Evolutionary conservation across 2,888 invertebrate species (phyloP).

Genomic region (Diaprepes abbreviatus): DNA sequence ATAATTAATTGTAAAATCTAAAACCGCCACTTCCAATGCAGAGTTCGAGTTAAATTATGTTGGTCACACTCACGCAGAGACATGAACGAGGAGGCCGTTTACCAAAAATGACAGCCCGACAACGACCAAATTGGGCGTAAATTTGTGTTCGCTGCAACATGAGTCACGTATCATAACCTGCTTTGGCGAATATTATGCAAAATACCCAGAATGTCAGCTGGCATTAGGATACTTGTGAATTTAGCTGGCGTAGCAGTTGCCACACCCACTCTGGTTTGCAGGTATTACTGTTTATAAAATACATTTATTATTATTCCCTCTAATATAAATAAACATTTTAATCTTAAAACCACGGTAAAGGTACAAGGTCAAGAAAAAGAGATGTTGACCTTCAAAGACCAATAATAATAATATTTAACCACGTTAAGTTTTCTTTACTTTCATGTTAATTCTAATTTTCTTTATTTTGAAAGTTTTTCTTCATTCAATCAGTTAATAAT

Average conservation of each 20-base stretch:
- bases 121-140: constrained; percentile 28
- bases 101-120: constrained; percentile 20
- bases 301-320: background rate
- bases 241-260: background rate
- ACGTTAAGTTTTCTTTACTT: too few species aligned
- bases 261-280: background rate
- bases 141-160: background rate
- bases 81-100: constrained; percentile 9
- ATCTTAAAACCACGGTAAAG: too few species aligned
- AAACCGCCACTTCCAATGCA: constrained; percentile 1
- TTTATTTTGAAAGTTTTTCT: too few species aligned
- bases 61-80: constrained; percentile 11
- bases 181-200: background rate
- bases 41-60: constrained; percentile 13
- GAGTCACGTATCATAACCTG: background rate
- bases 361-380: too few species aligned
- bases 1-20: too few species aligned
- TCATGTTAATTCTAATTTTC: too few species aligned
- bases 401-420: too few species aligned
- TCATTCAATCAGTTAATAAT: too few species aligned
- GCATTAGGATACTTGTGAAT: background rate
- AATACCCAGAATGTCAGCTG: background rate
- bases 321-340: too few species aligned
- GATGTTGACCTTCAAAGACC: too few species aligned
- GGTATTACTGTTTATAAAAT: background rate